Evolutionary conservation across 2,113 vertebrate species (phyloP), one percentile per base, ranked within the genome.

Genomic region (Anolis carolinensis): DNA sequence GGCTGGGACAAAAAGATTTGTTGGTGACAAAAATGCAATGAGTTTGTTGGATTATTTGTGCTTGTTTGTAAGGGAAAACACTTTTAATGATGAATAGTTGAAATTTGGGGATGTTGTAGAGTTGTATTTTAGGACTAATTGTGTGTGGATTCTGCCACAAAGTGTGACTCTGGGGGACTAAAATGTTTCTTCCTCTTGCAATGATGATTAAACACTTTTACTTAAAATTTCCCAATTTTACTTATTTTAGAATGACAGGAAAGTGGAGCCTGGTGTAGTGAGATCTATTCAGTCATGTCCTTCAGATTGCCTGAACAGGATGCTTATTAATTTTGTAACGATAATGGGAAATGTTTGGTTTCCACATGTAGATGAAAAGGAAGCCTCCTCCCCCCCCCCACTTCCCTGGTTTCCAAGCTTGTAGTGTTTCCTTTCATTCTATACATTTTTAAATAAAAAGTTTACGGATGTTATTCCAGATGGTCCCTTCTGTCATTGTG

Each of bases 381-480:
- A 81, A 81, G 87, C 74, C n/a, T n/a, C n/a, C n/a, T n/a, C n/a
- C n/a, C n/a, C 85, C 10, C 79, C 67, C 84, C 1, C 77, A 88
- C 14, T 2, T 14, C 14, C 50, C 7, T 1, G 34, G 50, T 72
- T 82, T 89, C 82, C 84, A 50, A 78, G 87, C 90, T 59, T 27
- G 59, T 59, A 6, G 18, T 0, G 3, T 92, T 95, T 95, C 92
- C 93, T 94, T 72, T 78, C 32, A 73, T 82, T 87, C 13, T 88
- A 85, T 67, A 81, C 79, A 89, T 86, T 89, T 92, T 88, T 50
- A 84, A 73, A 36, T 52, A 48, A 48, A 34, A 11, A 0, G 79
- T 84, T 87, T 76, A 86, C 71, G 2, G 4, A 2, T 0, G 67
- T 79, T 78, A 1, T 71, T n/a, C 36, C 2, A 1, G 20, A 0